These are phyloP conservation scores for Paedocypris sp. DNA, from an alignment of 2,113 vertebrate species.

Conservation along the genomic window DNA sequence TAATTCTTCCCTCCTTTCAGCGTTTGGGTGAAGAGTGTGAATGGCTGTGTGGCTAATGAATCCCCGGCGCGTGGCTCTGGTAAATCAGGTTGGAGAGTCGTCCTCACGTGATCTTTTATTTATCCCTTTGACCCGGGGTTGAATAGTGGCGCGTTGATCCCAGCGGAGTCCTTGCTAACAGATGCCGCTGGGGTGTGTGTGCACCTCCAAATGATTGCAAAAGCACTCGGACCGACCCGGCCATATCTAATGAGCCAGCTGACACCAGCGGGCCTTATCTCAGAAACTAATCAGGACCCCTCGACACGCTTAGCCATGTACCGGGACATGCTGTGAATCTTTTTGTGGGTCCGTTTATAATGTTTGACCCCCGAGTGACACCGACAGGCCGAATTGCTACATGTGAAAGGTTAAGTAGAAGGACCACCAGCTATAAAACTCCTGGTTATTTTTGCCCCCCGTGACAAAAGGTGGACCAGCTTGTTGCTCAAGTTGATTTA, in stretches of 20 bases:
- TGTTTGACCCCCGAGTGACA: slow-evolving; percentile 67
- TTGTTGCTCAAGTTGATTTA: no score
- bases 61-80: slow-evolving; percentile 69
- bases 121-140: slow-evolving; percentile 93
- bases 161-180: slow-evolving; percentile 78
- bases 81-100: slow-evolving; percentile 50
- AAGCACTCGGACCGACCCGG: slow-evolving; percentile 30
- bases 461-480: not conserved
- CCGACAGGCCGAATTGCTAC: slow-evolving; percentile 54
- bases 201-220: slow-evolving; percentile 71
- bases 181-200: slow-evolving; percentile 76
- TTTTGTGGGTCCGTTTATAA: slow-evolving; percentile 29
- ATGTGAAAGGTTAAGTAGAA: slow-evolving; percentile 25
- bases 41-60: slow-evolving; percentile 69
- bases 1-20: no score
- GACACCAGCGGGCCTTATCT: slow-evolving; percentile 56
- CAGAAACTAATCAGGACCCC: slow-evolving; percentile 18
- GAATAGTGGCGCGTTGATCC: slow-evolving; percentile 62
- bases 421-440: slow-evolving; percentile 20
- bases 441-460: not conserved
- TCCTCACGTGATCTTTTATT: slow-evolving; percentile 78
- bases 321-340: slow-evolving; percentile 62
- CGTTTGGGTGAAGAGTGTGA: no score
- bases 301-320: slow-evolving; percentile 59
- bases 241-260: slow-evolving; percentile 78